These are phyloP conservation scores for Cremastinae sp. DNA, from an alignment of 2,888 invertebrate species.

Conservation along the genomic window DNA sequence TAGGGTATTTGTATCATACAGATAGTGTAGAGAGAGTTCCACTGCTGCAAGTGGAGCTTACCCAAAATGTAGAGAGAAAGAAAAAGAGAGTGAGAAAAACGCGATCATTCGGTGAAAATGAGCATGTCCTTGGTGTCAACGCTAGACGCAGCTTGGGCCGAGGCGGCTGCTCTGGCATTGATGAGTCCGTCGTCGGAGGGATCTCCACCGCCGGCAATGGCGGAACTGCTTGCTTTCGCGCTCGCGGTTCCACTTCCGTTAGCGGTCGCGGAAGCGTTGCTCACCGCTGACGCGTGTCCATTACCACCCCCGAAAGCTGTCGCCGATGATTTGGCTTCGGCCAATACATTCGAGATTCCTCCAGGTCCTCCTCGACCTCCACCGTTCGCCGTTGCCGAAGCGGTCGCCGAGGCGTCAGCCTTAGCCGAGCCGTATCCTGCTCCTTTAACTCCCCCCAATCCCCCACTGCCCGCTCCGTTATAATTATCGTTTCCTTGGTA, in stretches of 20 bases:
- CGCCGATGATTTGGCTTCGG: conserved; percentile 63
- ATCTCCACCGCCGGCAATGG: conserved; percentile 50
- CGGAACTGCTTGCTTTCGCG: conserved; percentile 66
- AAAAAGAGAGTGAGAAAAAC: neutral
- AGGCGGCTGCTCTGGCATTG: conserved; percentile 66
- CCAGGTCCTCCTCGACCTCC: too few relatives aligned
- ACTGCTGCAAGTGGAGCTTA: too few relatives aligned
- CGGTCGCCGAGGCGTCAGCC: conserved; percentile 63
- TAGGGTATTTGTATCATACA: too few relatives aligned
- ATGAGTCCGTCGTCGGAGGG: conserved; percentile 56
- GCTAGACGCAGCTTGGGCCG: conserved; percentile 65
- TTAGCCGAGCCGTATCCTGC: conserved; percentile 43
- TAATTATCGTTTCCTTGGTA: too few relatives aligned
- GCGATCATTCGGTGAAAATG: conserved; percentile 66
- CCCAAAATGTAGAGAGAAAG: too few relatives aligned
- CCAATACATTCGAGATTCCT: conserved; percentile 62
- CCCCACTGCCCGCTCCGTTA: conserved; percentile 39
- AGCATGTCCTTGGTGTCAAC: conserved; percentile 68
- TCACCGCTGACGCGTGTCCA: conserved; percentile 62
- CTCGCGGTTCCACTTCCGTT: conserved; percentile 60
- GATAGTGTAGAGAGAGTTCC: too few relatives aligned
- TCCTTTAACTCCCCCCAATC: conserved; percentile 33
- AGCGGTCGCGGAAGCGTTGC: conserved; percentile 64
- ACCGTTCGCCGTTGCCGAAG: conserved; percentile 60
- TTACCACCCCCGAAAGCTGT: conserved; percentile 54